Evolutionary conservation across 2,888 invertebrate genomes (phyloP).

Genomic region (Rhyacophila evoluta): DNA sequence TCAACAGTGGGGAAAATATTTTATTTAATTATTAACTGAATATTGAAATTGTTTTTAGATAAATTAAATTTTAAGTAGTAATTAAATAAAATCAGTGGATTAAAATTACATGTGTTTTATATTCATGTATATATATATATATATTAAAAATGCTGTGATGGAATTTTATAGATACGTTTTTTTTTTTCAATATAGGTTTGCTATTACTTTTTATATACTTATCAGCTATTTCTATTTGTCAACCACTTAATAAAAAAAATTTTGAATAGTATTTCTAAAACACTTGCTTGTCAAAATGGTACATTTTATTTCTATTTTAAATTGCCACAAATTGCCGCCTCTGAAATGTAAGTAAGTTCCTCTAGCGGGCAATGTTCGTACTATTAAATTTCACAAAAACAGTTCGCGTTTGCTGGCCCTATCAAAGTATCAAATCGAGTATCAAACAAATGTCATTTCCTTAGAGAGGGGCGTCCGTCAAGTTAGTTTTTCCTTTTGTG

Average conservation of each 20-base stretch:
- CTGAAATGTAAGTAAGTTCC: not conserved
- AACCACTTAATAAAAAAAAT: too few species aligned
- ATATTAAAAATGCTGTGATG: too few species aligned
- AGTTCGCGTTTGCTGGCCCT: slow-evolving; percentile 7
- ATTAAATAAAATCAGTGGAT: too few species aligned
- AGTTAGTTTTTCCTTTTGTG: slow-evolving; percentile 62
- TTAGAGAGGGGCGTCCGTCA: slow-evolving; percentile 63
- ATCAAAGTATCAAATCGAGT: slow-evolving; percentile 20
- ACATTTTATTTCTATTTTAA: not conserved
- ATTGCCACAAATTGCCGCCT: not conserved
- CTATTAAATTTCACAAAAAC: slow-evolving; percentile 18
- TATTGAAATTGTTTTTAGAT: too few species aligned
- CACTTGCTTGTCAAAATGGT: not conserved
- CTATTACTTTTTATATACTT: not conserved
- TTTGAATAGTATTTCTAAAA: too few species aligned
- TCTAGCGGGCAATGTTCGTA: not conserved
- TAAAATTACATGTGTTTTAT: too few species aligned
- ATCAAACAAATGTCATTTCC: slow-evolving; percentile 61
- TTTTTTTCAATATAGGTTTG: not conserved
- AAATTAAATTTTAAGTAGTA: too few species aligned
- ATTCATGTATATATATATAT: too few species aligned
- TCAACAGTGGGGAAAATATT: too few species aligned
- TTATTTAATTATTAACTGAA: too few species aligned
- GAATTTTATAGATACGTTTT: not conserved
- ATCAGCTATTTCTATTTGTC: not conserved